Percentiles rank a stretch among this genome's conserved stretches.
Evolutionary conservation across 2,797 vertebrate species (phyloP).

Genomic region (Sebastiscus albofasciatus): DNA sequence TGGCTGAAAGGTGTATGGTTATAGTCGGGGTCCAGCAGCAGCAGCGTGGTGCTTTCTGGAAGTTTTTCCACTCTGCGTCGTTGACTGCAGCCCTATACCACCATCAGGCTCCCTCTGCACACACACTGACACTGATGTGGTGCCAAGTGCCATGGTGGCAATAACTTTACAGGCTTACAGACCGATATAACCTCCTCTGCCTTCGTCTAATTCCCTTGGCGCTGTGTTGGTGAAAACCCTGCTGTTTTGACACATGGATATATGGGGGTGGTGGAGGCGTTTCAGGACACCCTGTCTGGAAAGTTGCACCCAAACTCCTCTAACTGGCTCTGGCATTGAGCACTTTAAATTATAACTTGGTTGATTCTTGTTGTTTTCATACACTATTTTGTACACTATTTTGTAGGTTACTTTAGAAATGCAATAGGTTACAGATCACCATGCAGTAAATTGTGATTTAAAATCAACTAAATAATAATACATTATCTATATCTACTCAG

Average conservation of each 20-base stretch:
- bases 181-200: neutral
- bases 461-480: too few relatives aligned
- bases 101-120: neutral
- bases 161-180: neutral
- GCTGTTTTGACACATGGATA: constrained; percentile 69
- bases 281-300: constrained; percentile 31
- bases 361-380: neutral
- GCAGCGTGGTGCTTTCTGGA: constrained; percentile 55
- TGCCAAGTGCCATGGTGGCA: constrained; percentile 68
- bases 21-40: constrained; percentile 7
- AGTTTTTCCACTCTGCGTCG: constrained; percentile 53
- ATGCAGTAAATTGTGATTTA: too few relatives aligned
- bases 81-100: constrained; percentile 1
- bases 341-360: neutral
- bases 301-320: constrained; percentile 20
- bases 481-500: too few relatives aligned
- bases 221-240: constrained; percentile 26
- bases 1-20: constrained; percentile 9
- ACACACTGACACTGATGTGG: neutral
- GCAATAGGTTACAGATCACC: too few relatives aligned
- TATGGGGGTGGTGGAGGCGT: constrained; percentile 24
- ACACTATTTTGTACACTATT: neutral
- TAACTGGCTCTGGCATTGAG: neutral
- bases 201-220: constrained; percentile 14
- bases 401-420: too few relatives aligned